Evolutionary conservation across 35 echinoderm and acorn worm genomes (phyloP), one percentile per base, ranked within the genome.

Genomic region (Apostichopus japonicus): DNA sequence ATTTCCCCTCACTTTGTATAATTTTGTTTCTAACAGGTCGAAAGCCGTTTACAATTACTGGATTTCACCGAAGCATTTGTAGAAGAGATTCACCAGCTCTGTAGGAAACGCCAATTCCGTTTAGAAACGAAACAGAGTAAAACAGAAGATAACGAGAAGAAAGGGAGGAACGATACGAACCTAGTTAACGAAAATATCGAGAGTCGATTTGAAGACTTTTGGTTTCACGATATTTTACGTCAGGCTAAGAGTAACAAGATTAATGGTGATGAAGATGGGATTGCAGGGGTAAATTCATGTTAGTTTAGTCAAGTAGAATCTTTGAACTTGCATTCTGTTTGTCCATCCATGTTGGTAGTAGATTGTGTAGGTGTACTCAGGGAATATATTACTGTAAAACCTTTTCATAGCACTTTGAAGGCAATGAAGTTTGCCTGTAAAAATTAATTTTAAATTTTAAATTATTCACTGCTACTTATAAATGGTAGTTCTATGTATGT

Each of bases 21-120:
- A 44, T 0, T 78, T 78, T 80, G 21, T 80, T 2, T n/a, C 5
- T 21, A 10, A 83, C 80, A 83, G 80, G 52, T 83, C 4, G 80
- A 83, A 21, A n/a, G 52, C 2, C 0, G 15, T 54, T 55, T 83
- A 10, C 80, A 83, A 7, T 8, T 6, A 16, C 33, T 83, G 14
- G 80, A 56, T 8, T 83, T 83, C 55, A 11, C 27, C 15, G 17
- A 80, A 80, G 24, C 25, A 80, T 53, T 44, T 51, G 78, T 80
- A 24, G 24, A 8, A 8, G 78, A 80, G 27, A 17, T 80, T 0
- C 23, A 51, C 53, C 78, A 80, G 24, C 78, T 80, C 24, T 80
- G 78, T 51, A 6, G 78, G 78, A 80, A 80, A 44, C 78, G 78
- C 23, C 78, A 80, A 27, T 80, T 80, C 24, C 9, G 78, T 51